A percentile compares a stretch with the other conserved stretches of the same genome.
These are phyloP conservation scores for Julus scandinavius DNA, from an alignment of 2,888 invertebrate species.

Conservation along the genomic window DNA sequence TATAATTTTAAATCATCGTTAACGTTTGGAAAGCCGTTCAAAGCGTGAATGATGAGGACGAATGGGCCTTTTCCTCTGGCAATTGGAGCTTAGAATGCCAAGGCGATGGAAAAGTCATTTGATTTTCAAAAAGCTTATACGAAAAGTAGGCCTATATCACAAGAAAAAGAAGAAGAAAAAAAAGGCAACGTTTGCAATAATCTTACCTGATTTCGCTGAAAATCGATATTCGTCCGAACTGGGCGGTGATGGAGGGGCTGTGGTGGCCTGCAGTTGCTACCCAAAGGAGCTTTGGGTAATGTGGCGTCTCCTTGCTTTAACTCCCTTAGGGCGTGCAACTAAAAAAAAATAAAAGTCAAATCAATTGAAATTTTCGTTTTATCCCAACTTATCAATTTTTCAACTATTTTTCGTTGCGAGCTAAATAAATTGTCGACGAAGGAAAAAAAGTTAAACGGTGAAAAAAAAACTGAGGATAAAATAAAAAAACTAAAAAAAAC, in stretches of 20 bases:
- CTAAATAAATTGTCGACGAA: neutral
- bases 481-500: neutral
- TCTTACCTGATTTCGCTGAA: conserved; percentile 65
- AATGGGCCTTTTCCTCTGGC: too few species aligned
- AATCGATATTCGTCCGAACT: conserved; percentile 96
- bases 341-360: conserved; percentile 62
- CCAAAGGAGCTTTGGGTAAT: conserved; percentile 89
- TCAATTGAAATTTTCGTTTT: neutral
- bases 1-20: too few species aligned
- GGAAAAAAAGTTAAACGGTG: neutral
- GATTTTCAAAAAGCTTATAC: neutral
- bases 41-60: too few species aligned
- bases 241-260: conserved; percentile 92
- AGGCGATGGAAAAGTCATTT: neutral
- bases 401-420: neutral
- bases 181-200: neutral
- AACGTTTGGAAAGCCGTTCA: too few species aligned
- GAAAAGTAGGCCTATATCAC: neutral
- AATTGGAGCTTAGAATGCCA: neutral
- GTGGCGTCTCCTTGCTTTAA: conserved; percentile 90
- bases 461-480: neutral
- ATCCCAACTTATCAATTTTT: neutral
- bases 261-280: conserved; percentile 93
- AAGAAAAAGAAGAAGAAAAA: neutral
- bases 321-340: conserved; percentile 88